phyloP scores from a whole-genome alignment of 1,140 invertebrate species.

The Listronotus bonariensis region DNA sequence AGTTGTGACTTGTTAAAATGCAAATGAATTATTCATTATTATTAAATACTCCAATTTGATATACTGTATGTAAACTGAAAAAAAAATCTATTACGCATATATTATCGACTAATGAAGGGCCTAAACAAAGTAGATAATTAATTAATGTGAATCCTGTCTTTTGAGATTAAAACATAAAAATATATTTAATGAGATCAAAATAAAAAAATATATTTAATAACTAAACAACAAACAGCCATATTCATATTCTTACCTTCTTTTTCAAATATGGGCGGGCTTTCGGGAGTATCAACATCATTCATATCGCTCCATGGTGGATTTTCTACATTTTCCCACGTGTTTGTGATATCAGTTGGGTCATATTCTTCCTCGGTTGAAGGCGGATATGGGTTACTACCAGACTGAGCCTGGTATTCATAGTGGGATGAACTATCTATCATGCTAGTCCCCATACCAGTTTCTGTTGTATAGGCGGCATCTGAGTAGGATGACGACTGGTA shows the following conservation, averaged over 20 bases:
- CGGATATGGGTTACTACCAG: slow-evolving; percentile 8
- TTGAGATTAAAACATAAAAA: not conserved
- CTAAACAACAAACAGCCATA: not conserved
- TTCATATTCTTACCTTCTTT: slow-evolving; percentile 55
- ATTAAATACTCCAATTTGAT: too few species aligned
- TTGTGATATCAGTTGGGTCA: slow-evolving; percentile 7
- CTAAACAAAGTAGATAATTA: too few species aligned
- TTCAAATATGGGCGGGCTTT: slow-evolving; percentile 70
- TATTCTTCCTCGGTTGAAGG: slow-evolving; percentile 2
- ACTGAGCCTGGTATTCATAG: slow-evolving; percentile 12
- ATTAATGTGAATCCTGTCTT: too few species aligned
- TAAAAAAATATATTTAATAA: not conserved
- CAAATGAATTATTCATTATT: too few species aligned
- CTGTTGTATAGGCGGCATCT: not conserved
- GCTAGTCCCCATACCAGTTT: not conserved
- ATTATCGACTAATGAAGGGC: too few species aligned
- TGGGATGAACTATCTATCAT: not conserved
- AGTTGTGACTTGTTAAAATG: too few species aligned
- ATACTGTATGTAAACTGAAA: too few species aligned
- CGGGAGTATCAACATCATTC: slow-evolving; percentile 61
- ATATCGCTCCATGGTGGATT: slow-evolving; percentile 13
- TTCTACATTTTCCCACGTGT: slow-evolving; percentile 11
- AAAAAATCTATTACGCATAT: too few species aligned
- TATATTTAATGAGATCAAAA: not conserved
- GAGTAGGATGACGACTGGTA: slow-evolving; percentile 13